Evolutionary conservation across 2,888 invertebrate genomes (phyloP), one percentile per base, ranked within the genome.

Genomic region (Eupithecia insigniata): DNA sequence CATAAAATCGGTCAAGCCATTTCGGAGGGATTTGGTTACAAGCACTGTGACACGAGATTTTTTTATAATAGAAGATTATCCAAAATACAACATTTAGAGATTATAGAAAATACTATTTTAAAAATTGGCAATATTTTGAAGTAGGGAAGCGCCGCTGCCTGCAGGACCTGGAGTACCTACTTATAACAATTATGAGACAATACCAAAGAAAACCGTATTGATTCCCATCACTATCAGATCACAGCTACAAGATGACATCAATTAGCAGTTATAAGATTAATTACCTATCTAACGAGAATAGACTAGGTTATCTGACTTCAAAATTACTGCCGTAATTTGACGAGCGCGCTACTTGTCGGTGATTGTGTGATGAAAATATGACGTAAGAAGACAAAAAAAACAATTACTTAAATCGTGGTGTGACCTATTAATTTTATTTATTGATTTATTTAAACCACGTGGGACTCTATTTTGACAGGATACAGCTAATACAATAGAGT

Each of bases 261-360:
- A 71, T 71, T 71, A 65, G 43, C 71, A 66, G 36, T 66, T 62
- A 62, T 69, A 69, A 30, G 62, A 26, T 16, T 72, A 69, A 72
- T 69, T 69, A 65, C 39, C 34, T 39, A 39, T 46, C 39, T n/a
- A 58, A 36, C 51, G 26, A 36, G 34, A 34, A 1, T 22, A 30
- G 32, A n/a, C 61, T 32, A 32, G 18, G 32, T 4, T 22, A 16
- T 2, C 6, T 8, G 36, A 22, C n/a, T 39, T 39, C 62, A 39
- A 39, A 62, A 64, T 26, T 22, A 64, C 64, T 34, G 12, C 36
- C 64, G 64, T 39, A 3, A 34, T 10, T 22, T 64, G 34, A 51
- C 10, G 10, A 10, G 46, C 3, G 22, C 46, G 22, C 22, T 51
- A 10, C 46, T 51, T 2, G 22, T 8, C 10, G 22, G n/a, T 51